Conservation (phyloP, 2,113 vertebrate genomes). For the Cichladusa arquata region DNA sequence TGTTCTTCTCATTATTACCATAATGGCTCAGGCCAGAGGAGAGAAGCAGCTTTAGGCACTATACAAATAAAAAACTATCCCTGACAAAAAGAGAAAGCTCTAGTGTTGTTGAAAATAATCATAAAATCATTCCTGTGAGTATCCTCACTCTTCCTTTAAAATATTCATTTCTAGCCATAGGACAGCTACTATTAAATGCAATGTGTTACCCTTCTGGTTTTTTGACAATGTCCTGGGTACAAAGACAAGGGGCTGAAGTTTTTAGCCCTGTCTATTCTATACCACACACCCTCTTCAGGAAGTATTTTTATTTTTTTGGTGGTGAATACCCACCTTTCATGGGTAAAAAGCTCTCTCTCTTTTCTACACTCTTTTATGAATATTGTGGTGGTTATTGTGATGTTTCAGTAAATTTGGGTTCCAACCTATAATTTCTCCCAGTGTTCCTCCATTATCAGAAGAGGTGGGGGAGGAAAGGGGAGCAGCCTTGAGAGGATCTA, state of each 20-base stretch:
- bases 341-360: not conserved
- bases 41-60: not conserved
- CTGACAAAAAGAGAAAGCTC: not conserved
- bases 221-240: not conserved
- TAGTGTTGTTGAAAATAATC: not conserved
- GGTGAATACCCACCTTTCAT: not conserved
- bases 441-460: not conserved
- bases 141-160: not conserved
- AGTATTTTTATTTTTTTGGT: not conserved
- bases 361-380: not conserved
- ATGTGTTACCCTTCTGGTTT: not conserved
- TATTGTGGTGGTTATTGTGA: not conserved
- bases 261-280: not conserved
- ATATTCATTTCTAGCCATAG: not conserved
- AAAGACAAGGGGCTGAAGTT: not conserved
- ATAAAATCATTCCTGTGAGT: not conserved
- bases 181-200: not conserved
- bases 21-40: not conserved
- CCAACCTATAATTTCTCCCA: not conserved
- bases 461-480: rapidly evolving
- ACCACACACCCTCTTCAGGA: not conserved
- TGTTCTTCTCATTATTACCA: conserved; percentile 4
- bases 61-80: not conserved
- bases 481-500: not conserved
- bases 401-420: not conserved